Evolutionary conservation across 2,113 vertebrate genomes (phyloP).

Genomic region (Bubalus kerabau): DNA sequence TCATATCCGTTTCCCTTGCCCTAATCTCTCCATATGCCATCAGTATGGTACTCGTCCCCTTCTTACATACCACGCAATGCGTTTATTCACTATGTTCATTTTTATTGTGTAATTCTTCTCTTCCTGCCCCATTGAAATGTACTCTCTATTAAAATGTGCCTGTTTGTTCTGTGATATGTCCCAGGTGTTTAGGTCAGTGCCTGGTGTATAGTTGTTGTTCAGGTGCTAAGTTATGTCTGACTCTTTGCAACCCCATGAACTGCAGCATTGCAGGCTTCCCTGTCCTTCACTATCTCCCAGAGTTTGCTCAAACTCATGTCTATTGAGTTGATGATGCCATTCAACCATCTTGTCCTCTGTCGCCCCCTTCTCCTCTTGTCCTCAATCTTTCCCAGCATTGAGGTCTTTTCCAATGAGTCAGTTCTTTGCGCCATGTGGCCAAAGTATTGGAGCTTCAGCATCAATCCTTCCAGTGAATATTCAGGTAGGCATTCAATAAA

Average conservation of each 20-base stretch:
- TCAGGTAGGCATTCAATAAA: neutral
- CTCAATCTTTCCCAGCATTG: neutral
- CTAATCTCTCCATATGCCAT: neutral
- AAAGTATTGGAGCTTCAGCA: neutral
- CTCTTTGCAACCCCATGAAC: neutral
- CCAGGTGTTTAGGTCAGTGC: neutral
- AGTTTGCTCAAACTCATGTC: neutral
- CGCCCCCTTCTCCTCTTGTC: rapidly evolving
- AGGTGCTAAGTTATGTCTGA: neutral
- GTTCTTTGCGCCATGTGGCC: neutral
- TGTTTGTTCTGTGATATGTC: neutral
- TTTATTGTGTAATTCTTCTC: neutral
- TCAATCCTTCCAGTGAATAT: neutral
- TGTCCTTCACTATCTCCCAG: neutral
- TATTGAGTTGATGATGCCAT: neutral
- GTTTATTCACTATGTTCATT: neutral
- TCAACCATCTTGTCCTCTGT: neutral
- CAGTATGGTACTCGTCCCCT: rapidly evolving
- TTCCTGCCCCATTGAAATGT: neutral
- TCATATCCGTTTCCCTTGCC: rapidly evolving
- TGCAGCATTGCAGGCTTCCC: neutral
- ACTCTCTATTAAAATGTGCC: neutral
- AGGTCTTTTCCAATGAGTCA: neutral
- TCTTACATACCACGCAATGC: neutral
- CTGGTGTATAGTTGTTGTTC: neutral